phyloP scores from a whole-genome alignment of 2,113 vertebrate species.

The Dendrocopos noguchii region DNA sequence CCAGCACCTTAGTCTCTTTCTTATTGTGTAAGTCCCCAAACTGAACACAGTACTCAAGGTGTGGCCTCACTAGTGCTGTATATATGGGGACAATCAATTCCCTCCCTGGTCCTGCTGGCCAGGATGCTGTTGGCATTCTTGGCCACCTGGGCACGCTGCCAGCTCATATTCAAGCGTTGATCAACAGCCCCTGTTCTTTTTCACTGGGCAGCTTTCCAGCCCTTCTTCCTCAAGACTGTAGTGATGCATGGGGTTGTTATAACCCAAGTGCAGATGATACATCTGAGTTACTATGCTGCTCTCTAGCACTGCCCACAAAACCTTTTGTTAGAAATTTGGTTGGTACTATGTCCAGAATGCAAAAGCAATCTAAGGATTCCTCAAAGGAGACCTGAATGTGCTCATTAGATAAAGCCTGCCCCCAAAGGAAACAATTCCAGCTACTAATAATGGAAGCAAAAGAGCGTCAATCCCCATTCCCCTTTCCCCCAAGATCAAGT shows the following conservation, averaged over 20 bases:
- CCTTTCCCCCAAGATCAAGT: background rate
- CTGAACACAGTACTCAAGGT: background rate
- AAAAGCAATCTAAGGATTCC: background rate
- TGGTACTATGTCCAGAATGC: background rate
- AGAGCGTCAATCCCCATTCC: background rate
- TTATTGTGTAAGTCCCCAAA: background rate
- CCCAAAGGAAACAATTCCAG: background rate
- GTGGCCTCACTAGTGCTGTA: background rate
- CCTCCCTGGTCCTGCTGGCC: background rate
- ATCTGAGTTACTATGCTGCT: background rate
- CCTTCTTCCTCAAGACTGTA: background rate
- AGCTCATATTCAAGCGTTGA: background rate
- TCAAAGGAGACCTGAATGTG: background rate
- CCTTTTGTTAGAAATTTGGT: background rate
- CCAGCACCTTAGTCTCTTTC: background rate
- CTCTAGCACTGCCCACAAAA: background rate
- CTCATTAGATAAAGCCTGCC: background rate
- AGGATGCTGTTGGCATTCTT: background rate
- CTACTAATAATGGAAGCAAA: background rate
- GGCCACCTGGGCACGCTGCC: background rate
- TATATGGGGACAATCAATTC: background rate
- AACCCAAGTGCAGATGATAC: background rate
- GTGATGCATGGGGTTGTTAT: rapidly evolving
- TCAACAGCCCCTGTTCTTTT: background rate
- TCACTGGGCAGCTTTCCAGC: rapidly evolving